Conservation (phyloP, 64 coral and sea anemone genomes). For the Actinia equina region DNA sequence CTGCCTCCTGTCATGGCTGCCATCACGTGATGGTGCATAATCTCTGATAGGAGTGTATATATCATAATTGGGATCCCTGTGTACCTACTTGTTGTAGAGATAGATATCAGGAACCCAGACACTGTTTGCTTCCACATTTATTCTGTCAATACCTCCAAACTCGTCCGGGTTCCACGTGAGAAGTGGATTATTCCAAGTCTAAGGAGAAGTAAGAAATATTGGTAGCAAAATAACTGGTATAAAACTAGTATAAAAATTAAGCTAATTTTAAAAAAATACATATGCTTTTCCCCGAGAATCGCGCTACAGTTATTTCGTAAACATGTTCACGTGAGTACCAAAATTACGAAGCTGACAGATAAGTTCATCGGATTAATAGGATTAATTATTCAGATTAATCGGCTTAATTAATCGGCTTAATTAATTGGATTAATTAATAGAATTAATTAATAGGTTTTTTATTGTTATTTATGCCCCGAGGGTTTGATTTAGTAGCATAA, state of each 20-base stretch:
- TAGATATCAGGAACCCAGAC: slow-evolving; percentile 86
- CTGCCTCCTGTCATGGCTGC: too few relatives aligned
- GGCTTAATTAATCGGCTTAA: too few relatives aligned
- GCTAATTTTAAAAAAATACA: too few relatives aligned
- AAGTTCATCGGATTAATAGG: not conserved
- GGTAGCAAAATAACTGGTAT: not conserved
- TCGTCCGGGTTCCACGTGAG: slow-evolving; percentile 53
- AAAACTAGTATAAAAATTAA: too few relatives aligned
- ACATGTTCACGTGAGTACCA: not conserved
- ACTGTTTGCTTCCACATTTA: slow-evolving; percentile 43
- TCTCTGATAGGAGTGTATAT: too few relatives aligned
- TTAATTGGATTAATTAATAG: too few relatives aligned
- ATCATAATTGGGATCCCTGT: not conserved
- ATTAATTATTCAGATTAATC: too few relatives aligned
- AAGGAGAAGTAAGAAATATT: not conserved
- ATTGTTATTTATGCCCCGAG: not conserved
- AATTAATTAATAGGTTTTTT: not conserved
- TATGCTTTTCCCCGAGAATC: too few relatives aligned
- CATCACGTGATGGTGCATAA: too few relatives aligned
- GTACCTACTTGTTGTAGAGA: slow-evolving; percentile 85
- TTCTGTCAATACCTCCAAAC: slow-evolving; percentile 42
- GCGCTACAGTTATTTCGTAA: too few relatives aligned
- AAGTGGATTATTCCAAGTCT: slow-evolving; percentile 69
- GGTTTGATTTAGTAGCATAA: not conserved
- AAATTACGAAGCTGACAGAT: not conserved